These are phyloP conservation scores for Tachysurus fulvidraco DNA, from an alignment of 2,113 vertebrate genomes.

Conservation along the genomic window DNA sequence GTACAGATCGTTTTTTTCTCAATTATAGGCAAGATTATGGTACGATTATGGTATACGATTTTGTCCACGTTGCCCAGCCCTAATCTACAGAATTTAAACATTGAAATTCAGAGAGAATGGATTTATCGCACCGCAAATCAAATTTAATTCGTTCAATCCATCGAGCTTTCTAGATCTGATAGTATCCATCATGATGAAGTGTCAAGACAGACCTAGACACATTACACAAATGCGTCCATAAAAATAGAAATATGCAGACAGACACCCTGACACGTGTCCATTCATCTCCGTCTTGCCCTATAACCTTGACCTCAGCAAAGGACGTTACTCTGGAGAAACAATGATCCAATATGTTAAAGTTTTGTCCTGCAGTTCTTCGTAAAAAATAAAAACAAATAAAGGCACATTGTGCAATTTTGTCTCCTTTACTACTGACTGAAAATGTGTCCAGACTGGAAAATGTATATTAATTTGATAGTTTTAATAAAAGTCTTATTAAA, in stretches of 20 bases:
- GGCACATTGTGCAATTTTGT: neutral
- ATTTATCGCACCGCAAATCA: neutral
- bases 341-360: neutral
- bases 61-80: neutral
- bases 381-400: neutral
- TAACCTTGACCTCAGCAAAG: neutral
- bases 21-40: neutral
- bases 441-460: neutral
- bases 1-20: too few species aligned
- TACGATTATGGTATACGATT: neutral
- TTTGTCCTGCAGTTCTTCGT: neutral
- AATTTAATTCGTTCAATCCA: neutral
- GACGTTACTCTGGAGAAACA: neutral
- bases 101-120: neutral
- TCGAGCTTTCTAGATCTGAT: neutral
- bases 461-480: neutral
- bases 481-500: neutral
- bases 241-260: conserved; percentile 4
- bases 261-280: neutral
- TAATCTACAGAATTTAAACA: neutral
- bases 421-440: neutral
- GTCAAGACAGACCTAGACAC: neutral
- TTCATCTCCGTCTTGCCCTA: neutral
- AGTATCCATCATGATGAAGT: neutral
- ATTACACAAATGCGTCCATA: neutral